These are phyloP conservation scores for Syngnathus floridae DNA, from an alignment of 2,113 vertebrate genomes.

Conservation along the genomic window DNA sequence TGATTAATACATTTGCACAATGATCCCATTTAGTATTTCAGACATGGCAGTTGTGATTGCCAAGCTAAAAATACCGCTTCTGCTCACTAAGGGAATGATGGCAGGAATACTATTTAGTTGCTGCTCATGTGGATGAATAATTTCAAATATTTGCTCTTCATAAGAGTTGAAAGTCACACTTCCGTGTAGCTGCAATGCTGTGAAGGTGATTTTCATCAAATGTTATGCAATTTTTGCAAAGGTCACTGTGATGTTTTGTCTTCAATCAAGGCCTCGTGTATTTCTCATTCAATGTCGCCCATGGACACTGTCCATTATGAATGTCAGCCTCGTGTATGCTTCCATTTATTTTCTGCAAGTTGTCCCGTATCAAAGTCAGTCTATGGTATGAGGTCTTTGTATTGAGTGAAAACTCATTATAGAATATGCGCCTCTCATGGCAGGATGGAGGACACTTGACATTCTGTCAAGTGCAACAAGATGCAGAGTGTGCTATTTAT, in stretches of 20 bases:
- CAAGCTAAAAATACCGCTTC: slow-evolving; percentile 46
- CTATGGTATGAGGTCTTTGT: background rate
- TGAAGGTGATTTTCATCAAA: slow-evolving; percentile 18
- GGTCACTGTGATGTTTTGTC: slow-evolving; percentile 21
- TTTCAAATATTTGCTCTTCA: background rate
- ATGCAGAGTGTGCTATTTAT: background rate
- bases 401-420: background rate
- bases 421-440: background rate
- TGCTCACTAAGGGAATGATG: slow-evolving; percentile 19
- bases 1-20: slow-evolving; percentile 52
- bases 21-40: slow-evolving; percentile 42
- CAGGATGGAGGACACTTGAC: background rate
- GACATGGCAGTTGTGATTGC: slow-evolving; percentile 34
- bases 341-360: background rate
- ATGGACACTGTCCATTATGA: slow-evolving; percentile 5
- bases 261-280: slow-evolving; percentile 10
- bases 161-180: background rate
- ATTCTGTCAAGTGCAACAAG: background rate
- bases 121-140: background rate
- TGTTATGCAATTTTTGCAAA: background rate
- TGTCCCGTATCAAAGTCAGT: background rate
- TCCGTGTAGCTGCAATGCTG: background rate
- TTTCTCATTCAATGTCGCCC: slow-evolving; percentile 8
- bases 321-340: slow-evolving; percentile 19
- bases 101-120: slow-evolving; percentile 1